Evolutionary conservation across 2,888 invertebrate species (phyloP), one percentile per base, ranked within the genome.

Genomic region (Trachelus troglodyta): DNA sequence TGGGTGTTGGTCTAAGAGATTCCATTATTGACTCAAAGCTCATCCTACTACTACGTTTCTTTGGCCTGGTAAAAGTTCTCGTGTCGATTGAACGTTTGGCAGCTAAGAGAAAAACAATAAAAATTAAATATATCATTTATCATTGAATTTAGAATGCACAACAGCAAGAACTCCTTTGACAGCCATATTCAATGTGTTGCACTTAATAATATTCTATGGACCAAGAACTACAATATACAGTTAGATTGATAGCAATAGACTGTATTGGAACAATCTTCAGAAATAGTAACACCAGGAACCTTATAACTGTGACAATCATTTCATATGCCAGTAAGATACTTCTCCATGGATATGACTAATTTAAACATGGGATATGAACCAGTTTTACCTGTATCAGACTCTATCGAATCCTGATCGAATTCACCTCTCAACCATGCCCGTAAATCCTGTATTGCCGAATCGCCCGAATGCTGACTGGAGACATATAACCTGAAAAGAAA

Each of bases 21-120:
- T 87, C 88, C 30, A 85, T 82, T 75, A 89, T 84, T 40, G 86
- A 87, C 77, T 95, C 95, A 81, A 95, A 94, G 86, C 94, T 94
- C 68, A 94, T 94, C 79, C 95, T 92, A 56, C 90, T 92, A 15
- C 92, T 90, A 78, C 94, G 92, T 87, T 94, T 94, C 88, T 95
- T 95, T 34, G 95, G 94, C 84, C 94, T 93, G 76, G 95, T 95
- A 89, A 94, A 95, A 12, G 95, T 95, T 85, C 95, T 92, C 0
- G 95, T 94, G 88, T 95, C 95, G 85, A 95, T 94, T 81, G 83
- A 87, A 81, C 83, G 87, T 81, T 81, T 87, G 35, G 77, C 83
- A 78, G 76, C 89, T 88, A 40, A 71, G 82, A 56, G 76, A 15
- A 80, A 30, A n/a, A 69, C 34, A 33, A 56, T 69, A 40, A 34